Conservation (phyloP, 2,797 vertebrate genomes). For the Enoplosus armatus region DNA sequence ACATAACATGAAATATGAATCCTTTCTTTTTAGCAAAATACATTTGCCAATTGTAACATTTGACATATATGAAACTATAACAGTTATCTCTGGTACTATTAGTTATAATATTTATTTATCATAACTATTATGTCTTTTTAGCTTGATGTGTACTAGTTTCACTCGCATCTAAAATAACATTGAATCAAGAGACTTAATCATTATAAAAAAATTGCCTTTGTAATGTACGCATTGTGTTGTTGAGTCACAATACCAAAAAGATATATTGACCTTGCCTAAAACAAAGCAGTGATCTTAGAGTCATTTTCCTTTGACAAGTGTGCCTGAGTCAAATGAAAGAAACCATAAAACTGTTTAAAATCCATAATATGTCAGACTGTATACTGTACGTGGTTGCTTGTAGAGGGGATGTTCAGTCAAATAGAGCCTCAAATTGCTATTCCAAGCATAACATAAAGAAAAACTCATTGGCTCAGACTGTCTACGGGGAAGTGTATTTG, state of each 20-base stretch:
- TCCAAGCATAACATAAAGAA: slow-evolving; percentile 47
- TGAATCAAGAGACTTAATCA: neutral
- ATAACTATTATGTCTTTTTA: neutral
- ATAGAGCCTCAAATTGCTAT: slow-evolving; percentile 54
- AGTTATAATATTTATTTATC: no score
- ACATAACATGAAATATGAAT: neutral
- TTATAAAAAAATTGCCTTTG: neutral
- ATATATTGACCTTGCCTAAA: neutral
- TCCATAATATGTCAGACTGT: slow-evolving; percentile 25
- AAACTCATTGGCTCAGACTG: slow-evolving; percentile 27
- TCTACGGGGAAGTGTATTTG: slow-evolving; percentile 51
- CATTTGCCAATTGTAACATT: neutral
- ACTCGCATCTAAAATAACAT: neutral
- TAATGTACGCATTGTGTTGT: neutral
- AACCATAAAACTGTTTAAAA: slow-evolving; percentile 31
- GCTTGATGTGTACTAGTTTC: neutral
- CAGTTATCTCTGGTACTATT: neutral
- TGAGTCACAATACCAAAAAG: neutral
- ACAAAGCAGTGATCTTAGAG: slow-evolving; percentile 6
- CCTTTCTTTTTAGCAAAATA: neutral
- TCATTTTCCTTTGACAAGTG: neutral
- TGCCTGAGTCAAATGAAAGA: slow-evolving; percentile 14
- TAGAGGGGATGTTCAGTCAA: slow-evolving; percentile 40
- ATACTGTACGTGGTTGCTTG: slow-evolving; percentile 7
- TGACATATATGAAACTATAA: neutral